A percentile compares a stretch with the other conserved stretches of the same genome.
phyloP scores from a whole-genome alignment of 2,888 invertebrate genomes.

The Xylota sylvarum region DNA sequence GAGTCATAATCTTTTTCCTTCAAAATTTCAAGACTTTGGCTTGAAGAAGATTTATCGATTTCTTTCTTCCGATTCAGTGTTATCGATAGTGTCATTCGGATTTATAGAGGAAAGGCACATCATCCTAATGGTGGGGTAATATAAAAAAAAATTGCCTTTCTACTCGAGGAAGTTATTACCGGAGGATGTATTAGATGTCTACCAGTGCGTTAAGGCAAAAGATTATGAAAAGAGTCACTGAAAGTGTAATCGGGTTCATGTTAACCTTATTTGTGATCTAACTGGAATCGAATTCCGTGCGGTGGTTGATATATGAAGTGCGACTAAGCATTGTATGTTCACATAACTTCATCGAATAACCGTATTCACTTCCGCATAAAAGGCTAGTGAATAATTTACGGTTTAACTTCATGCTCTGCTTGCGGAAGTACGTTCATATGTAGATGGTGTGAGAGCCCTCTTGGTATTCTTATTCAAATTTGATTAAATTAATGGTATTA shows the following conservation, averaged over 20 bases:
- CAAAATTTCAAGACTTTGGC: not conserved
- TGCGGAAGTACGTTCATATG: not conserved
- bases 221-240: not conserved
- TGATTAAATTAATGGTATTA: not conserved
- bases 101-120: constrained; percentile 10
- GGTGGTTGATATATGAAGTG: not conserved
- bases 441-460: not conserved
- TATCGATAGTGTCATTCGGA: constrained; percentile 7
- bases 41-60: constrained; percentile 28
- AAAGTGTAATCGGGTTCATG: not conserved
- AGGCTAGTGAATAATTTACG: not conserved
- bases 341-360: not conserved
- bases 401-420: not conserved
- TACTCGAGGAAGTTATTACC: not conserved
- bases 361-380: not conserved
- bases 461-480: not conserved
- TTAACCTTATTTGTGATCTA: not conserved
- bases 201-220: not conserved
- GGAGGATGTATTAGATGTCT: constrained; percentile 1
- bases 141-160: constrained; percentile 3
- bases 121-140: not conserved
- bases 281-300: not conserved
- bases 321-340: not conserved
- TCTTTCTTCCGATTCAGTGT: not conserved
- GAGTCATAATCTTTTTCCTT: constrained; percentile 9